Evolutionary conservation across 1,140 invertebrate species (phyloP), one percentile per base, ranked within the genome.

Genomic region (Phenacoccus solenopsis): DNA sequence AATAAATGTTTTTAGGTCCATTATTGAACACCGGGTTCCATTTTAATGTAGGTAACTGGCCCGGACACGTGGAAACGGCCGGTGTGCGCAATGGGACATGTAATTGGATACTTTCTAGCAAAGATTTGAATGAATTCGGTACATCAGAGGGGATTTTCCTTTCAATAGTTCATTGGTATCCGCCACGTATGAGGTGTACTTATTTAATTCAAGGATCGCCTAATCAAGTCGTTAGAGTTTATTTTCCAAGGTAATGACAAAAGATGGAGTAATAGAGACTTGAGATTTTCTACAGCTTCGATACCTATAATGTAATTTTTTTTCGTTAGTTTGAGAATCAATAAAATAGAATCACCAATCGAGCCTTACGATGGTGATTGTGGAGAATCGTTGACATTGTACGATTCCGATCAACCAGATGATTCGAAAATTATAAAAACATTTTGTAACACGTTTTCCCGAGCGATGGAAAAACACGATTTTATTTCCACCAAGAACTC

Each of bases 11-110:
- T 56, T 49, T 73, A 86, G 89, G 92, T 16, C 92, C 92, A 0
- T 78, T 95, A 13, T 81, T 95, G 12, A 94, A 93, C 77, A 94
- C 91, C 0, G 92, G 92, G 0, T 95, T 95, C 76, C 91, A 94
- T 77, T 94, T 95, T 81, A 94, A 93, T 79, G 91, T 94, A 22
- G 91, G 91, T 64, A 93, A 92, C 78, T 93, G 90, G 90, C 91
- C 91, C 0, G 91, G 91, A 1, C 90, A 93, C 76, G 90, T 93
- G 69, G 90, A 94, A 74, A 90, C 90, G 0, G 87, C 89, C 0
- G 91, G 91, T 0, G 88, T 71, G 1, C 86, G 87, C 72, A 91
- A 92, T 70, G 90, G 89, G 5, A 90, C 88, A 35, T 94, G 91
- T 77, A 88, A 92, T 77, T 94, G 91, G 91, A 79, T 91, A 16